Base-by-base conservation (phyloP, 2,113 vertebrate species). In the Colius striatus region DNA sequence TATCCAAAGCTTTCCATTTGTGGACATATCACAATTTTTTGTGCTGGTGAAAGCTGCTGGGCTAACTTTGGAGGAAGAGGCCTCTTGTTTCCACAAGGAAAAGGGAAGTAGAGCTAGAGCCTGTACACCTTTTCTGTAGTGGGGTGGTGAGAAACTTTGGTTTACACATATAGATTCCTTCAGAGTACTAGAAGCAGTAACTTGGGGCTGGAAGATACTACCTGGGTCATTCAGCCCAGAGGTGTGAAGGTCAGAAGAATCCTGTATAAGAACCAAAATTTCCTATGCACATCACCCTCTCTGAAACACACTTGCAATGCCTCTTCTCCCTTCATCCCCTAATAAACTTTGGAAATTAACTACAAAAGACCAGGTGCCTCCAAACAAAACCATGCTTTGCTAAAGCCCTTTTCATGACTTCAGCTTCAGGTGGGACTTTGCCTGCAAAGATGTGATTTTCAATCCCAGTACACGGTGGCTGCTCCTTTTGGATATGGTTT, bases 401-500 rank as follows among this genome's bases (percentile, higher is more conserved):
- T 51, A 3, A 26, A 66, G 51, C 10, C 27, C 19, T 57, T 72
- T 75, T 51, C 62, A 38, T 16, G 51, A 45, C 34, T 41, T 12
- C 38, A 61, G 54, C 47, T 70, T 66, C 3, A 50, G 54, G 13
- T 38, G 70, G 82, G 41, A 45, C 36, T 65, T 32, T 23, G 38
- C 47, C 65, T 57, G 53, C 48, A 68, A 15, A 95, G 27, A 80
- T 48, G 26, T 32, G 16, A 75, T 93, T 96, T 94, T 78, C 36
- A 2, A 16, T 78, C 53, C 23, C 51, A 29, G 36, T 43, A 48
- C 7, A 54, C 23, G 1, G 2, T 86, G 30, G 70, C 82, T 89
- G 85, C 90, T 95, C 78, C 88, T 80, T 96, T 92, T 87, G 84
- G 93, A 89, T 90, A 94, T 82, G 87, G 72, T 72, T 91, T 1